phyloP scores from a whole-genome alignment of 2,113 vertebrate species.

The Phaethornis superciliosus region DNA sequence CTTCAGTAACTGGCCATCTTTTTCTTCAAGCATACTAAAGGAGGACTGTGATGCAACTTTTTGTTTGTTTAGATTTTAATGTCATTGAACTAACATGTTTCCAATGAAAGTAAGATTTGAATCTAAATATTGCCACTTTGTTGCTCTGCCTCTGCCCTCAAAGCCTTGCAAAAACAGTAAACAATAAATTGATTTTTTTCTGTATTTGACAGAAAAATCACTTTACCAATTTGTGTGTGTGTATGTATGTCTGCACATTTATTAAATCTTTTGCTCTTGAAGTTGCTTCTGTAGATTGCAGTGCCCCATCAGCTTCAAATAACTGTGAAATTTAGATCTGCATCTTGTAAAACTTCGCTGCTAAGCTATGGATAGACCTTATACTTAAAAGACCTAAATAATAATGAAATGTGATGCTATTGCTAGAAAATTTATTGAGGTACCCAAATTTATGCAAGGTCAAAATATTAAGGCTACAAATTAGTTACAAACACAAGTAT shows the following conservation, averaged over 20 bases:
- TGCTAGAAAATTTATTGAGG: background rate
- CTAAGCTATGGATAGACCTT: background rate
- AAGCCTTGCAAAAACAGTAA: background rate
- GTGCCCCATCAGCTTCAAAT: background rate
- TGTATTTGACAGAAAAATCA: background rate
- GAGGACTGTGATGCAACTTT: background rate
- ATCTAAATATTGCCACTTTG: background rate
- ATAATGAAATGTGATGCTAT: background rate
- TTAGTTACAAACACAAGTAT: background rate
- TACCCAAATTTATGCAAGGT: background rate
- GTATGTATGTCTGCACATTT: background rate
- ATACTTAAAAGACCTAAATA: background rate
- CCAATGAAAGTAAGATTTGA: background rate
- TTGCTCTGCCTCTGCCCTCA: background rate
- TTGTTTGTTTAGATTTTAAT: background rate
- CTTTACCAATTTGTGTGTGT: background rate
- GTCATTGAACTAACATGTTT: background rate
- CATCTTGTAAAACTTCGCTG: background rate
- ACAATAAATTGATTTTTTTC: background rate
- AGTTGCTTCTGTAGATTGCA: background rate
- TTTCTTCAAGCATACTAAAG: background rate
- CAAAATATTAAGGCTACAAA: background rate
- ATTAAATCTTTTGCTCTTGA: conserved; percentile 1
- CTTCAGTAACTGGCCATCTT: background rate
- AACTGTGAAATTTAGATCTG: background rate